Percentiles rank a stretch among this genome's conserved stretches.
These are phyloP conservation scores for Acipenser oxyrinchus DNA, from an alignment of 2,797 vertebrate genomes.

Conservation along the genomic window DNA sequence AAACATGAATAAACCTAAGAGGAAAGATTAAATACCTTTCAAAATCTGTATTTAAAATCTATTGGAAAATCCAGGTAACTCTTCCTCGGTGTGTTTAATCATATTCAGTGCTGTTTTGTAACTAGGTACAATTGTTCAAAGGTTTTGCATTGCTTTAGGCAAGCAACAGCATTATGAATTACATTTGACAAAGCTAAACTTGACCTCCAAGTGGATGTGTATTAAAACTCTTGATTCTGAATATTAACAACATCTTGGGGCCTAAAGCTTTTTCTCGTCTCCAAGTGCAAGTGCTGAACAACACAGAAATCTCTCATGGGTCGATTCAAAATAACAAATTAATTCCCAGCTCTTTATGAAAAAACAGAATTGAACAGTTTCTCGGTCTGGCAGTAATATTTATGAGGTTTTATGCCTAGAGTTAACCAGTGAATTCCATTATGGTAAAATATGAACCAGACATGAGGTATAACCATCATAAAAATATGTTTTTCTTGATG, in stretches of 20 bases:
- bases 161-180: slow-evolving; percentile 87
- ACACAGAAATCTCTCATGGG: slow-evolving; percentile 70
- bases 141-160: slow-evolving; percentile 78
- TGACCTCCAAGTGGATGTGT: slow-evolving; percentile 92
- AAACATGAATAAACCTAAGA: slow-evolving; percentile 50
- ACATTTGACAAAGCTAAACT: slow-evolving; percentile 85
- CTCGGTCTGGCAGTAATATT: slow-evolving; percentile 21
- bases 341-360: slow-evolving; percentile 31
- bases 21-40: slow-evolving; percentile 75
- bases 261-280: slow-evolving; percentile 71
- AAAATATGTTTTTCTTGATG: too few species aligned
- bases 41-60: slow-evolving; percentile 54
- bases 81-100: slow-evolving; percentile 68
- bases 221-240: slow-evolving; percentile 87
- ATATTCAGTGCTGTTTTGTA: slow-evolving; percentile 71
- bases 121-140: slow-evolving; percentile 66
- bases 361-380: slow-evolving; percentile 20
- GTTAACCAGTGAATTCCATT: too few species aligned
- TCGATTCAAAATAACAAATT: slow-evolving; percentile 53
- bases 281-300: slow-evolving; percentile 73
- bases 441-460: too few species aligned
- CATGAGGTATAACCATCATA: too few species aligned
- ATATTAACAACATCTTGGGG: slow-evolving; percentile 76
- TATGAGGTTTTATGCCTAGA: too few species aligned
- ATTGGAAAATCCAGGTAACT: slow-evolving; percentile 59